Base-by-base conservation (phyloP, 2,113 vertebrate species). In the Misgurnus anguillicaudatus region DNA sequence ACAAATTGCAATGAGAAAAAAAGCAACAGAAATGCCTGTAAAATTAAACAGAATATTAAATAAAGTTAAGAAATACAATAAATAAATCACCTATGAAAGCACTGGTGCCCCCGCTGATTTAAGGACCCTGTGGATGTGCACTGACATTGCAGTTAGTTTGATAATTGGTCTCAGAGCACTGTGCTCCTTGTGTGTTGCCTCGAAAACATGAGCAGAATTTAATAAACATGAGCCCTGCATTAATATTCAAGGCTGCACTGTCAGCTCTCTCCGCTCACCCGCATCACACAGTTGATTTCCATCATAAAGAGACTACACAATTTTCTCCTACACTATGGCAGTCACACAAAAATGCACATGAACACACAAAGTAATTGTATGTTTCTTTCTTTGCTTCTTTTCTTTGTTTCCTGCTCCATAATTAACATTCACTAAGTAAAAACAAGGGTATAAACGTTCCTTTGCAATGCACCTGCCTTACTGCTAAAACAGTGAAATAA, bases 171-270 rank as follows among this genome's bases (percentile, higher is more conserved):
- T 75, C 58, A 66, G 41, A 74, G 21, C 48, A 41, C 41, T 21
- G 3, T 60, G 41, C 79, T 58, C 24, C n/a, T 24, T 48, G 48
- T 47, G 21, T 58, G 41, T 65, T 64, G 39, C 48, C 39, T n/a
- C 45, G n/a, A 57, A 66, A 80, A 80, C 62, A 80, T 51, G 31
- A 24, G 39, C 64, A 42, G 42, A 60, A 73, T 60, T 61, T 75
- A 75, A 75, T 75, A 80, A 75, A 75, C 79, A 67, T 80, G 71
- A 80, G 64, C 53, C 14, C 48, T 19, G 63, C 39, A 66, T 80
- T 57, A 64, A 80, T 80, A 80, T 80, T 75, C 64, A 80, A 60
- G 38, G 58, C 39, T 10, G 24, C 60, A 2, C 16, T 64, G 68
- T 79, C 57, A 55, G 47, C 9, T 38, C 36, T n/a, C n/a, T n/a